Conservation (phyloP, 2,888 invertebrate species). For the Lycaena phlaeas region DNA sequence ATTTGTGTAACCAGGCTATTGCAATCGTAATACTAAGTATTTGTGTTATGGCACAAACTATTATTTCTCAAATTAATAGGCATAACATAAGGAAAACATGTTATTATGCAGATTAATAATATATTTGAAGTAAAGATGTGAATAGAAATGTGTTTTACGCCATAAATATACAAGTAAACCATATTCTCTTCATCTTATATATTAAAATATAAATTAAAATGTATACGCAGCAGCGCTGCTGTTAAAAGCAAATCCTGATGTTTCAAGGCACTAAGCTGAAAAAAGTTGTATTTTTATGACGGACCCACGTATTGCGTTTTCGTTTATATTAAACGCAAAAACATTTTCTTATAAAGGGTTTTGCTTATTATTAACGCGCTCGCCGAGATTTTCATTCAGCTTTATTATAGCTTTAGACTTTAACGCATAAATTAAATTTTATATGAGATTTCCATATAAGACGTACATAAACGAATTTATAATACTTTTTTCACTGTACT, state of each 20-base stretch:
- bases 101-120: too few relatives aligned
- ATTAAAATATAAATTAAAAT: slow-evolving; percentile 6
- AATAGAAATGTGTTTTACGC: not conserved
- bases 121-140: too few relatives aligned
- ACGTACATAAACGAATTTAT: too few relatives aligned
- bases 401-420: slow-evolving; percentile 28
- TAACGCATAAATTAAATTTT: slow-evolving; percentile 18
- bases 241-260: slow-evolving; percentile 14
- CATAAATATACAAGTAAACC: not conserved
- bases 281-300: slow-evolving; percentile 18
- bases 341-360: slow-evolving; percentile 25
- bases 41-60: too few relatives aligned
- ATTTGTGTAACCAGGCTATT: too few relatives aligned
- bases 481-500: too few relatives aligned
- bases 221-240: not conserved
- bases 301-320: slow-evolving; percentile 21
- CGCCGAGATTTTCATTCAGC: slow-evolving; percentile 24
- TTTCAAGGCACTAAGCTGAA: slow-evolving; percentile 18
- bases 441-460: not conserved
- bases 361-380: slow-evolving; percentile 25
- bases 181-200: not conserved
- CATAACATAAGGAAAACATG: too few relatives aligned
- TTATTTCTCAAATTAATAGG: too few relatives aligned
- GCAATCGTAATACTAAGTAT: too few relatives aligned
- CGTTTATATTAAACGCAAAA: slow-evolving; percentile 24